Percentiles rank a stretch among this genome's conserved stretches.
Evolutionary conservation across 1,140 invertebrate genomes (phyloP).

Genomic region (Gonioctena quinquepunctata): DNA sequence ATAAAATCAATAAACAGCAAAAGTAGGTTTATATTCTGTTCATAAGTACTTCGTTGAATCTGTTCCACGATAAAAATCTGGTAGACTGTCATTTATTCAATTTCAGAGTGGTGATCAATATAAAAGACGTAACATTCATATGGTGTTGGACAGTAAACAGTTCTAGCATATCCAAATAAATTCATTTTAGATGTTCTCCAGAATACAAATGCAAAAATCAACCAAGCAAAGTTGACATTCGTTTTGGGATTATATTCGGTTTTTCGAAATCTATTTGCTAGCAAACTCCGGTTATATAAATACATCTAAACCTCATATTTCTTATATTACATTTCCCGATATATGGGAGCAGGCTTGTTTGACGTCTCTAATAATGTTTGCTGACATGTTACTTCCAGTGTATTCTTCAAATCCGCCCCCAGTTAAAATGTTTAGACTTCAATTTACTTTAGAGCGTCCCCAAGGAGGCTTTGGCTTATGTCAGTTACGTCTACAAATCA

Average conservation of each 20-base stretch:
- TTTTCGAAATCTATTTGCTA: conserved; percentile 37
- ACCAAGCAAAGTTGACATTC: conserved; percentile 23
- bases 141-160: not conserved
- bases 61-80: no score
- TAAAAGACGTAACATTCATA: no score
- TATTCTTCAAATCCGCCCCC: conserved; percentile 37
- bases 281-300: conserved; percentile 41
- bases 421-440: conserved; percentile 53
- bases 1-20: no score
- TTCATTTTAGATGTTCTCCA: not conserved
- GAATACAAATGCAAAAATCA: not conserved
- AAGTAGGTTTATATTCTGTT: no score
- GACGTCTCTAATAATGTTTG: conserved; percentile 52
- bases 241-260: conserved; percentile 27
- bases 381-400: conserved; percentile 45
- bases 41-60: no score
- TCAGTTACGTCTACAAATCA: conserved; percentile 39
- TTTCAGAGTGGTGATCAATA: no score
- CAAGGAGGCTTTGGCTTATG: conserved; percentile 35
- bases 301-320: conserved; percentile 49
- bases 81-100: no score
- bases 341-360: conserved; percentile 44
- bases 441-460: conserved; percentile 48
- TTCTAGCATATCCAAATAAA: not conserved
- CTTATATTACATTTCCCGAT: conserved; percentile 49